Evolutionary conservation across 2,888 invertebrate species (phyloP).

Genomic region (Dasysyrphus albostriatus): DNA sequence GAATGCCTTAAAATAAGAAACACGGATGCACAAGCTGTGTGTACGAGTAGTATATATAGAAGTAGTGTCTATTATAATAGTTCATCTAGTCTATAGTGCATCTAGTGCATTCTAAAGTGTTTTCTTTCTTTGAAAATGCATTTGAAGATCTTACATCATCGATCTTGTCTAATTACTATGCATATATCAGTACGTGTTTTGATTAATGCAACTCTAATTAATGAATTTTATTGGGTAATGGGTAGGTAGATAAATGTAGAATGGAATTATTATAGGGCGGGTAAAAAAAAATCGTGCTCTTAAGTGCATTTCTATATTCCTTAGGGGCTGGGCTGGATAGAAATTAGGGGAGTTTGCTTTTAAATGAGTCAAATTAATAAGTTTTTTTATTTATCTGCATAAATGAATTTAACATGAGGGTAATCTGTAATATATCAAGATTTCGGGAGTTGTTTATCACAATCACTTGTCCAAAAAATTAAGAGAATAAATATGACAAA

Average conservation of each 20-base stretch:
- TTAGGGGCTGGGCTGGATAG: not conserved
- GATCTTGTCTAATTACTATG: constrained; percentile 73
- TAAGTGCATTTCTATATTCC: constrained; percentile 3
- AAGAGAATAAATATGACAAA: too few relatives aligned
- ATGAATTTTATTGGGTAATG: constrained; percentile 58
- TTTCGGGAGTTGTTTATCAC: too few relatives aligned
- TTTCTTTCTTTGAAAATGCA: constrained; percentile 34
- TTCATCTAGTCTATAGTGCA: not conserved
- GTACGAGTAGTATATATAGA: not conserved
- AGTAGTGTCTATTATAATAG: too few relatives aligned
- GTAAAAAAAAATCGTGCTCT: not conserved
- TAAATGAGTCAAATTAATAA: not conserved
- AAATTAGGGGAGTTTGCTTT: not conserved
- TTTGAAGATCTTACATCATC: constrained; percentile 71
- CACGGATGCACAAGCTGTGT: constrained; percentile 15
- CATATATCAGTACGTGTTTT: constrained; percentile 69
- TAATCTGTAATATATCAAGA: too few relatives aligned
- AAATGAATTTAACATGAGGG: too few relatives aligned
- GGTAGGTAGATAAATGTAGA: not conserved
- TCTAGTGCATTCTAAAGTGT: not conserved
- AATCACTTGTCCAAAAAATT: too few relatives aligned
- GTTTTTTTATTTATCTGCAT: too few relatives aligned
- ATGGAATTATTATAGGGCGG: constrained; percentile 26
- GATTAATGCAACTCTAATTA: constrained; percentile 73
- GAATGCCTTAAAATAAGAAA: constrained; percentile 45